phyloP scores from a whole-genome alignment of 2,888 invertebrate species.

The Andrena chrysosceles region DNA sequence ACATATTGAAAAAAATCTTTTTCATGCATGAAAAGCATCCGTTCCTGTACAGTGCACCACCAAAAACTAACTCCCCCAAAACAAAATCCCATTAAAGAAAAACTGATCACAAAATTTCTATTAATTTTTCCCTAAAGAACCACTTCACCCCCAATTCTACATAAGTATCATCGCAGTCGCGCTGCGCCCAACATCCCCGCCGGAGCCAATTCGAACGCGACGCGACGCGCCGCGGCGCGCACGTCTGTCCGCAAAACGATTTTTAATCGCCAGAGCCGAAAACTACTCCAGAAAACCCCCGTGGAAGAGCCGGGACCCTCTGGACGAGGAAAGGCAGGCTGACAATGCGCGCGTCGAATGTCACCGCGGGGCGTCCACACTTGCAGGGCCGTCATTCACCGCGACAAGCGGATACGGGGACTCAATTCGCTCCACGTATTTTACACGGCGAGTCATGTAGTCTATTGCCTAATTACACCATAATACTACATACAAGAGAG shows the following conservation, averaged over 20 bases:
- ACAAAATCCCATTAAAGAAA: no score
- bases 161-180: no score
- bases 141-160: no score
- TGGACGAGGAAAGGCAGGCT: constrained; percentile 61
- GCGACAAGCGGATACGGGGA: constrained; percentile 44
- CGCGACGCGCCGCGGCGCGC: no score
- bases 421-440: constrained; percentile 73
- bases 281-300: constrained; percentile 36
- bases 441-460: constrained; percentile 73
- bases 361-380: constrained; percentile 79
- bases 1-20: no score
- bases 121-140: no score
- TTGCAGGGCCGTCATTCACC: constrained; percentile 70
- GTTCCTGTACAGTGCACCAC: no score
- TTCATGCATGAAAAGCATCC: no score
- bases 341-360: constrained; percentile 68
- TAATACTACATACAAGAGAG: constrained; percentile 66
- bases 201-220: not conserved
- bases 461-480: constrained; percentile 79
- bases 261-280: constrained; percentile 47
- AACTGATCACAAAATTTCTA: no score
- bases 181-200: not conserved
- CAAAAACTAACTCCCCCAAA: no score
- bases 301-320: constrained; percentile 55
- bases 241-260: constrained; percentile 36